Evolutionary conservation across 1,140 invertebrate species (phyloP), one percentile per base, ranked within the genome.

Genomic region (Drosophila sturtevanti): DNA sequence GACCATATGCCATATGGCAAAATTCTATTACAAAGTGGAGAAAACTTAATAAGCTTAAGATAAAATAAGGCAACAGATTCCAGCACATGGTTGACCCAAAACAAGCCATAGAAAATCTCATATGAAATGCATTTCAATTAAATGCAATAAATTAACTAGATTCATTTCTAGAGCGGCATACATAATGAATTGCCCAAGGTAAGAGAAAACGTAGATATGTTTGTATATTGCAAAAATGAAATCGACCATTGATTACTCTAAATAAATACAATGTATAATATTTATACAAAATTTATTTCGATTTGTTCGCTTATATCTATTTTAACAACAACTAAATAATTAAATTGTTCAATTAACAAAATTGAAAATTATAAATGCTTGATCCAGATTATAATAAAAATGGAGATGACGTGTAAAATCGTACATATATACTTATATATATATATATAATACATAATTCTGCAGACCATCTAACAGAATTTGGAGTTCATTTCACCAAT

Each of bases 81-180:
- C 60, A 27, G 63, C 54, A 5, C 35, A 16, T 62, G 67, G 63
- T 24, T 68, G 60, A 27, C 41, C 38, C 54, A 27, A 27, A 34
- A 56, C 2, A 56, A 34, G 34, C 24, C 54, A 34, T 7, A 24
- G 54, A 31, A 37, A 55, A 70, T 1, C 63, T 68, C 58, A 77
- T 71, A 48, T 34, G 31, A 62, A 78, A 82, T 82, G 71, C 67
- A 78, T 76, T 82, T 76, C 71, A 84, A 76, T 84, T 82, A 79
- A 72, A 84, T 63, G 67, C 67, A 79, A 80, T 80, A 80, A 80
- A 82, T 82, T 82, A 63, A 82, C 63, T 68, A 69, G 51, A 65
- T 27, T 27, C 54, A 59, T 51, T 59, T 41, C 27, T 27, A 34
- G 55, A 68, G 51, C 71, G 52, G 65, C 54, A 51, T 75, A 76